These are phyloP conservation scores for Acanthococcus lagerstroemiae DNA, from an alignment of 2,888 invertebrate species.

Conservation along the genomic window DNA sequence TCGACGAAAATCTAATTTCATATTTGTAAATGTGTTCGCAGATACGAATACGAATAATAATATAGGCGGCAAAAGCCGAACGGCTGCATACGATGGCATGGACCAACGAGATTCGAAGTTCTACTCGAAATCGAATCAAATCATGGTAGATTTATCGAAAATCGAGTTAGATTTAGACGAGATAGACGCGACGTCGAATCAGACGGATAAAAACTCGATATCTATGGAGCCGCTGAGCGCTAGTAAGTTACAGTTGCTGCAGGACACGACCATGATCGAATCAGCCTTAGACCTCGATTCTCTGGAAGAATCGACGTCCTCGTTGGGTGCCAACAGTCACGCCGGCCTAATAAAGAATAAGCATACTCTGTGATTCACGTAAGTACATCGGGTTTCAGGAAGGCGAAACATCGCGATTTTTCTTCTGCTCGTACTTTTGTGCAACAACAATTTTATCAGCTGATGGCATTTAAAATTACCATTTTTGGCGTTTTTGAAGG, in stretches of 20 bases:
- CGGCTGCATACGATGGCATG: not conserved
- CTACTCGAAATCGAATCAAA: not conserved
- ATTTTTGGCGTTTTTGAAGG: too few relatives aligned
- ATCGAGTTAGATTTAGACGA: conserved; percentile 37
- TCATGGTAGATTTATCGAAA: conserved; percentile 31
- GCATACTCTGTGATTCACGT: conserved; percentile 19
- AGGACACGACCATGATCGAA: conserved; percentile 84
- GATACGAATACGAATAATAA: not conserved
- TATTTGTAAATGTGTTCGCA: not conserved
- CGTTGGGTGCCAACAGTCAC: conserved; percentile 57
- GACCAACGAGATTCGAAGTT: not conserved
- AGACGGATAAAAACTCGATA: conserved; percentile 3
- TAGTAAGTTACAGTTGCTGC: conserved; percentile 63
- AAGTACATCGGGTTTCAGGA: too few relatives aligned
- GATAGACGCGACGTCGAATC: conserved; percentile 31
- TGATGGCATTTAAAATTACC: too few relatives aligned
- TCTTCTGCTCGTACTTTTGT: too few relatives aligned
- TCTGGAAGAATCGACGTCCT: conserved; percentile 56
- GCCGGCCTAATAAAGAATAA: conserved; percentile 52
- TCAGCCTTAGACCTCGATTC: conserved; percentile 81
- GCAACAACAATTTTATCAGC: too few relatives aligned
- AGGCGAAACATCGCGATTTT: too few relatives aligned
- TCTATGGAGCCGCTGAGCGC: conserved; percentile 48
- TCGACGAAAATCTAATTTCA: not conserved
- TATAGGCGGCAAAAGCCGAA: not conserved